A percentile compares a stretch with the other conserved stretches of the same genome.
These are phyloP conservation scores for Epicauta chinensis DNA, from an alignment of 1,140 invertebrate species.

Conservation along the genomic window DNA sequence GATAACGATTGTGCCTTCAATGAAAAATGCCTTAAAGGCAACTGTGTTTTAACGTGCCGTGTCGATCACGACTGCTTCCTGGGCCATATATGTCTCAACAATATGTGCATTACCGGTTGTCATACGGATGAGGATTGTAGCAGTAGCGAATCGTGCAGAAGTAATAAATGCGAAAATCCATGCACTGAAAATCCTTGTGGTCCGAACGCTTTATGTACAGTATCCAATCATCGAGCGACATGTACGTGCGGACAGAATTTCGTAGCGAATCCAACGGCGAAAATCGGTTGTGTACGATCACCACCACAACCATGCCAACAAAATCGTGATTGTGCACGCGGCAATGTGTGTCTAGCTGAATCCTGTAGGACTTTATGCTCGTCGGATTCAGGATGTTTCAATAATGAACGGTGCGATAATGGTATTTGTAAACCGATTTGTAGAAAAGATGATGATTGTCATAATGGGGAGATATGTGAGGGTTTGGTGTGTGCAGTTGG, in stretches of 20 bases:
- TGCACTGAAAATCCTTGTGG: constrained; percentile 73
- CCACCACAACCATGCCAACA: constrained; percentile 62
- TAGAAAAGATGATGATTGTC: constrained; percentile 70
- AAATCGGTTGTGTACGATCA: constrained; percentile 72
- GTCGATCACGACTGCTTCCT: constrained; percentile 88
- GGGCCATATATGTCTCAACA: constrained; percentile 79
- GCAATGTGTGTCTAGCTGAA: constrained; percentile 63
- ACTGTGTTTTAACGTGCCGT: constrained; percentile 79
- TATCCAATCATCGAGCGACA: constrained; percentile 72
- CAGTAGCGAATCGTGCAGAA: constrained; percentile 69
- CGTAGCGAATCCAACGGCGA: constrained; percentile 76
- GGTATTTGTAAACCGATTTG: constrained; percentile 67
- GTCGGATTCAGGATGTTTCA: constrained; percentile 64
- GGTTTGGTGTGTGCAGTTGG: constrained; percentile 69
- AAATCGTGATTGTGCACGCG: constrained; percentile 64
- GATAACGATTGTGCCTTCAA: constrained; percentile 86
- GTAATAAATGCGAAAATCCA: constrained; percentile 74
- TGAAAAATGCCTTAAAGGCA: constrained; percentile 76
- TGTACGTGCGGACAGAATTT: constrained; percentile 72
- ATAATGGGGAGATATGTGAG: constrained; percentile 77
- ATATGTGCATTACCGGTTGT: constrained; percentile 80
- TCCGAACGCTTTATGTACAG: constrained; percentile 73
- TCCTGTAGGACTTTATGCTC: constrained; percentile 72
- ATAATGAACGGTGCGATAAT: constrained; percentile 70
- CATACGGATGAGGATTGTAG: constrained; percentile 81